A percentile compares a stretch with the other conserved stretches of the same genome.
Evolutionary conservation across 2,888 invertebrate genomes (phyloP).

Genomic region (Alsophila aescularia): DNA sequence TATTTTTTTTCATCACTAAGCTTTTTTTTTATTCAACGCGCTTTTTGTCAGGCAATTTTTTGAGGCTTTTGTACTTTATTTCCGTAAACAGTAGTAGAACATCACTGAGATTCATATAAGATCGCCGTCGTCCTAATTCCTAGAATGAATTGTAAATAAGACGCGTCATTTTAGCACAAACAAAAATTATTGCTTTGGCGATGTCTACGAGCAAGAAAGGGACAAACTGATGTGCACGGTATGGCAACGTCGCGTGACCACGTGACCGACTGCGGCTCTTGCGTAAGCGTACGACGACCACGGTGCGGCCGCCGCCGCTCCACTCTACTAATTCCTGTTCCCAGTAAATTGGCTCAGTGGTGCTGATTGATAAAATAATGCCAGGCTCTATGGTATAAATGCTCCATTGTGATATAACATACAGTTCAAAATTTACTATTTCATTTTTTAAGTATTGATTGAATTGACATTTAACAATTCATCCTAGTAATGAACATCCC

Average conservation of each 20-base stretch:
- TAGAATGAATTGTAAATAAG: constrained; percentile 74
- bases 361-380: constrained; percentile 7
- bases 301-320: constrained; percentile 56
- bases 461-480: background rate
- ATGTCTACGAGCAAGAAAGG: constrained; percentile 66
- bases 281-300: constrained; percentile 79
- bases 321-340: constrained; percentile 29
- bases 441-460: background rate
- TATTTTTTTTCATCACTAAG: background rate
- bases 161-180: constrained; percentile 77
- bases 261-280: constrained; percentile 79
- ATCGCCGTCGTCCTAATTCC: constrained; percentile 68
- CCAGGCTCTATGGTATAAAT: background rate
- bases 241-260: constrained; percentile 78
- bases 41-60: background rate
- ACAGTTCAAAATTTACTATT: background rate
- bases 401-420: background rate
- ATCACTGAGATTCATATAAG: constrained; percentile 46
- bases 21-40: constrained; percentile 8
- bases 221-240: constrained; percentile 61
- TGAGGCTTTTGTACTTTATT: constrained; percentile 6
- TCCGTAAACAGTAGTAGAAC: constrained; percentile 1
- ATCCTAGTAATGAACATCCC: background rate
- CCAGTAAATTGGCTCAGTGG: constrained; percentile 3
- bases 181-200: constrained; percentile 74